These are phyloP conservation scores for Drosophila rubida DNA, from an alignment of 2,888 invertebrate species.

Conservation along the genomic window DNA sequence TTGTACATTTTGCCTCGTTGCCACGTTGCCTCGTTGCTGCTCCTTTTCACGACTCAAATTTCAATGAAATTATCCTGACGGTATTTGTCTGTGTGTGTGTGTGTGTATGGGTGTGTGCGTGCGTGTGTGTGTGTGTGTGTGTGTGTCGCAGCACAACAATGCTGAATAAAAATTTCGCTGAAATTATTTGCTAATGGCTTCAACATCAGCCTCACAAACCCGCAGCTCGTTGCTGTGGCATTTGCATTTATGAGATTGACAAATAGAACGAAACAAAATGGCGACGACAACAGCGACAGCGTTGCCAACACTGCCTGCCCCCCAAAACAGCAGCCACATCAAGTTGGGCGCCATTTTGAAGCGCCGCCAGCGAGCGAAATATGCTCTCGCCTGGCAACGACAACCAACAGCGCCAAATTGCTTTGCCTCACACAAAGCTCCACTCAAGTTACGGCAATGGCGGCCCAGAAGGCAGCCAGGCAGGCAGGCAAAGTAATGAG, in stretches of 20 bases:
- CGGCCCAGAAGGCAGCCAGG: slow-evolving; percentile 7
- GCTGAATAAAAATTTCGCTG: slow-evolving; percentile 74
- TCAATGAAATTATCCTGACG: slow-evolving; percentile 82
- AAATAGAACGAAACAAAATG: slow-evolving; percentile 72
- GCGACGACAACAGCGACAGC: slow-evolving; percentile 33
- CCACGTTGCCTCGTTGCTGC: slow-evolving; percentile 49
- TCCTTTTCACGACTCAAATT: slow-evolving; percentile 80
- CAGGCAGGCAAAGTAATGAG: slow-evolving; percentile 51
- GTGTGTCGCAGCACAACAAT: slow-evolving; percentile 59
- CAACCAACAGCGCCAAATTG: slow-evolving; percentile 65
- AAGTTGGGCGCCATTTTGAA: slow-evolving; percentile 70
- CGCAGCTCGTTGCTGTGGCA: slow-evolving; percentile 52
- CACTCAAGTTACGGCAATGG: slow-evolving; percentile 61
- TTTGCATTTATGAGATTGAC: slow-evolving; percentile 78
- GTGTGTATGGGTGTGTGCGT: slow-evolving; percentile 11
- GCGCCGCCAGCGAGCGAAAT: slow-evolving; percentile 1
- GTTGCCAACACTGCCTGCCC: slow-evolving; percentile 32
- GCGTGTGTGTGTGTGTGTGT: slow-evolving; percentile 10
- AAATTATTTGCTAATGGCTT: slow-evolving; percentile 78
- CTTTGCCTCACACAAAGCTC: slow-evolving; percentile 64
- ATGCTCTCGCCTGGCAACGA: slow-evolving; percentile 49
- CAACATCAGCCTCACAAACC: slow-evolving; percentile 45
- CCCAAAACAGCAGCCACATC: slow-evolving; percentile 12
- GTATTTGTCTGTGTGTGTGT: slow-evolving; percentile 54
- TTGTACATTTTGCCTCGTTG: slow-evolving; percentile 60